Evolutionary conservation across 2,888 invertebrate species (phyloP).

Genomic region (Piscicola geometra): DNA sequence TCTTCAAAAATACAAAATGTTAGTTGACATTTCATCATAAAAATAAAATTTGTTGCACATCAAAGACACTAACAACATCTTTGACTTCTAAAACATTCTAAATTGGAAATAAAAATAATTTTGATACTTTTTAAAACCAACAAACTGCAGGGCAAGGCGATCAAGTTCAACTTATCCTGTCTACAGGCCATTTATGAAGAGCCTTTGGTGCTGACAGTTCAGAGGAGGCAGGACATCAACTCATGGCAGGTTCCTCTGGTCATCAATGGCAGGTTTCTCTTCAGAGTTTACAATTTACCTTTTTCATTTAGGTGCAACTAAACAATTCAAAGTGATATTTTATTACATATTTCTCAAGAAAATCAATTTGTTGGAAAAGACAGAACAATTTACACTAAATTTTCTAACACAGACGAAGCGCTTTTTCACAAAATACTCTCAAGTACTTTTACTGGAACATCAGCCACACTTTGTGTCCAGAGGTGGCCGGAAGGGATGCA

Average conservation of each 20-base stretch:
- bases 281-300: too few species aligned
- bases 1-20: neutral
- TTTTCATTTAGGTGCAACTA: too few species aligned
- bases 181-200: neutral
- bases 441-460: neutral
- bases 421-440: neutral
- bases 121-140: too few species aligned
- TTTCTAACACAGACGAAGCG: neutral
- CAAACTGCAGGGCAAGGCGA: neutral
- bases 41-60: neutral
- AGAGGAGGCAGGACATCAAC: neutral
- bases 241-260: constrained; percentile 6
- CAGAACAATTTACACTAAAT: neutral
- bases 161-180: neutral
- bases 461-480: constrained; percentile 4
- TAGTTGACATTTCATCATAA: neutral
- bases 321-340: too few species aligned
- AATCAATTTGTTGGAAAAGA: too few species aligned
- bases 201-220: neutral
- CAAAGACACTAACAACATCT: too few species aligned
- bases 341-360: too few species aligned
- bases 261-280: neutral
- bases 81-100: too few species aligned
- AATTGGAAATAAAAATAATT: too few species aligned
- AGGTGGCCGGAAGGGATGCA: neutral